Evolutionary conservation across 1,140 invertebrate genomes (phyloP), one percentile per base, ranked within the genome.

Genomic region (Drosophila parabipectinata): DNA sequence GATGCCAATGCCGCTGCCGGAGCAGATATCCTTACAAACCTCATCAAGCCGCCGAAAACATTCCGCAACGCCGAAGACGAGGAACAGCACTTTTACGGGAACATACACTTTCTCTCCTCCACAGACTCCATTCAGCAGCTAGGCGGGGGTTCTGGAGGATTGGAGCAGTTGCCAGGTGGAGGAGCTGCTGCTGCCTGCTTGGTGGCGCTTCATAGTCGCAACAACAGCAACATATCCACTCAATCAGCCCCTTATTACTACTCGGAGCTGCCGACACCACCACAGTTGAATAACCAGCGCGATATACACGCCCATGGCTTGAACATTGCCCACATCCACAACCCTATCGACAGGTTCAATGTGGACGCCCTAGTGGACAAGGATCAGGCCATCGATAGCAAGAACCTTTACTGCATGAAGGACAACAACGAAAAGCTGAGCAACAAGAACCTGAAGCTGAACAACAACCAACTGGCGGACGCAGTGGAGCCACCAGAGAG

Each of bases 191-290:
- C 41, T 44, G 63, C 67, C 1, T 82, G 79, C 0, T 34, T 81
- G 12, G 85, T 88, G 5, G 90, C 91, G 0, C 53, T 88, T 8
- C 91, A 92, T 15, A 92, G 91, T 61, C 78, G 91, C 1, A 92
- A 91, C 54, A 92, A 92, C 50, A 92, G 91, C 55, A 92, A 92
- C 44, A 90, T 92, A 2, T 92, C 93, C 18, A 94, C 93, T 34
- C 94, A 94, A 64, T 93, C 94, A 12, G 96, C 96, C 12, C 96
- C 96, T 0, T 97, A 97, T 87, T 97, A 98, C 83, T 97, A 97
- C 92, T 97, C 96, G 0, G 97, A 98, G 91, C 9, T 91, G n/a
- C 57, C 87, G 0, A 68, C 67, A 0, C 60, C 78, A 1, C 74
- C 83, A 4, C 75, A 64, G 5, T 79, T 95, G n/a, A 96, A 96